Evolutionary conservation across 2,888 invertebrate genomes (phyloP).

Genomic region (Tineola bisselliella): DNA sequence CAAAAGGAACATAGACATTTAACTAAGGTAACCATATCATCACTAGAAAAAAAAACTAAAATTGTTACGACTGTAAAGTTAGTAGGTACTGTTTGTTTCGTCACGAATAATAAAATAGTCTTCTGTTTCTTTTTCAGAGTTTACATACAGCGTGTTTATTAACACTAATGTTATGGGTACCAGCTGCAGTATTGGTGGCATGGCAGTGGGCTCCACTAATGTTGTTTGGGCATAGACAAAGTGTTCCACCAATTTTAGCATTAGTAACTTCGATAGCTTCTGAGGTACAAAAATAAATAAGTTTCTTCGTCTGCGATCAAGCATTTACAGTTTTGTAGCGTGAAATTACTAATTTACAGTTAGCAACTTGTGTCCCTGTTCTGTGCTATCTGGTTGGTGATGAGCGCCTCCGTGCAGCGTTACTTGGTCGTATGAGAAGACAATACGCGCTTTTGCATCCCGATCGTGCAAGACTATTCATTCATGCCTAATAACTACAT

Average conservation of each 20-base stretch:
- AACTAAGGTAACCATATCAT: slow-evolving; percentile 54
- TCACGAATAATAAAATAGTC: no score
- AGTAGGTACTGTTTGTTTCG: no score
- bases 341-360: slow-evolving; percentile 33
- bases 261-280: slow-evolving; percentile 58
- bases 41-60: no score
- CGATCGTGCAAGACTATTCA: slow-evolving; percentile 39
- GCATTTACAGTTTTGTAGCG: no score
- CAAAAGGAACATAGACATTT: slow-evolving; percentile 51
- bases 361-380: slow-evolving; percentile 58
- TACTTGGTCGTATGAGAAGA: slow-evolving; percentile 58
- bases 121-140: slow-evolving; percentile 33
- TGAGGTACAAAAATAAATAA: slow-evolving; percentile 42
- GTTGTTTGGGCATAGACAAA: slow-evolving; percentile 44
- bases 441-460: slow-evolving; percentile 56
- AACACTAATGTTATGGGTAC: slow-evolving; percentile 59
- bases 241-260: slow-evolving; percentile 54
- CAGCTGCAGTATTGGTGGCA: slow-evolving; percentile 51
- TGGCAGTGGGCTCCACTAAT: slow-evolving; percentile 59
- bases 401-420: slow-evolving; percentile 54
- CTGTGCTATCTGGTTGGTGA: slow-evolving; percentile 55
- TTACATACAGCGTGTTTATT: slow-evolving; percentile 43
- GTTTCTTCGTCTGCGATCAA: no score
- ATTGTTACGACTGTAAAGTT: no score
- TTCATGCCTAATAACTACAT: background rate